These are phyloP conservation scores for Pachliopta kotzebuea DNA, from an alignment of 2,888 invertebrate genomes.

Conservation along the genomic window DNA sequence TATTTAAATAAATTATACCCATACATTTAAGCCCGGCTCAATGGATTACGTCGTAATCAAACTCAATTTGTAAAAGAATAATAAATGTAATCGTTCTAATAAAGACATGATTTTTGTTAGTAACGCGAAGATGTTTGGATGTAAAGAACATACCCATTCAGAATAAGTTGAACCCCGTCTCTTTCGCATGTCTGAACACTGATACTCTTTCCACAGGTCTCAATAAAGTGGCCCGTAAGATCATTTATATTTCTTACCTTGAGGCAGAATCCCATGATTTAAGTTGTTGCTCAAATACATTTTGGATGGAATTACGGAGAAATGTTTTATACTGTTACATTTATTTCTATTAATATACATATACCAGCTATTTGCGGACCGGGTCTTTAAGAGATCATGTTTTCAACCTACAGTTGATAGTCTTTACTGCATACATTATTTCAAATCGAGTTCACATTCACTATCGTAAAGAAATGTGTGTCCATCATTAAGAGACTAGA, in stretches of 20 bases:
- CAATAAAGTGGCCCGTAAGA: conserved; percentile 41
- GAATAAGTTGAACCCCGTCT: conserved; percentile 37
- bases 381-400: not conserved
- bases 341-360: conserved; percentile 11
- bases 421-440: not conserved
- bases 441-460: not conserved
- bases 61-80: conserved; percentile 44
- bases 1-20: not conserved
- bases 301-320: conserved; percentile 18
- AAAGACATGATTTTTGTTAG: conserved; percentile 61
- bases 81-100: conserved; percentile 61
- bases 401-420: not conserved
- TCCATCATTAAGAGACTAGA: too few relatives aligned
- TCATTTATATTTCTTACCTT: conserved; percentile 52
- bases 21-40: not conserved
- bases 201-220: conserved; percentile 35
- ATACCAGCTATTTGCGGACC: conserved; percentile 2
- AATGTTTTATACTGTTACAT: conserved; percentile 19
- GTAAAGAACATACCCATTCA: conserved; percentile 42
- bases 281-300: conserved; percentile 18
- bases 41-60: conserved; percentile 25
- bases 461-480: not conserved
- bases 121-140: conserved; percentile 47
- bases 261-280: conserved; percentile 60
- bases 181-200: not conserved